phyloP scores from a whole-genome alignment of 2,888 invertebrate genomes.

The Drosophila anomalipes region DNA sequence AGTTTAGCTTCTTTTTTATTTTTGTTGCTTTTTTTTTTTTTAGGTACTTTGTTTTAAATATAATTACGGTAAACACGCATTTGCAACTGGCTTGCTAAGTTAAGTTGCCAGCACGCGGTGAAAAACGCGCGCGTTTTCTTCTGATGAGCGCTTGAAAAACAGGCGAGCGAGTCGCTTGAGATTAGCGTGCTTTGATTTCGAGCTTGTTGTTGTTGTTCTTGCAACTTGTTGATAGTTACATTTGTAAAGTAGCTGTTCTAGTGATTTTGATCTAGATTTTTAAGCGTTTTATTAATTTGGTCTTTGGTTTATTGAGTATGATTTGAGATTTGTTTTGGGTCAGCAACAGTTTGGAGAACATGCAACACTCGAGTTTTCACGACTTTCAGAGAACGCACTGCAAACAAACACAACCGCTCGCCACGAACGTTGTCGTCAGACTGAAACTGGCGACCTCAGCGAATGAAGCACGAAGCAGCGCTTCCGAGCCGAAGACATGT shows the following conservation, averaged over 20 bases:
- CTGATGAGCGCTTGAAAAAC: conserved; percentile 42
- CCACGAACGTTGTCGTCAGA: conserved; percentile 76
- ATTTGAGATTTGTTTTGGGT: not conserved
- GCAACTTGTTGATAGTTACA: conserved; percentile 35
- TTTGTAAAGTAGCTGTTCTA: conserved; percentile 6
- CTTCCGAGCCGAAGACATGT: conserved; percentile 62
- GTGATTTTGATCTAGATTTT: not conserved
- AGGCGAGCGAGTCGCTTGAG: conserved; percentile 54
- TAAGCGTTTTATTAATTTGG: not conserved
- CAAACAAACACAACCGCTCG: conserved; percentile 67
- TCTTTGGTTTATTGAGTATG: not conserved
- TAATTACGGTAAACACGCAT: conserved; percentile 83
- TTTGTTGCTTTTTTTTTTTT: conserved; percentile 27
- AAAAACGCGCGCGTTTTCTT: conserved; percentile 55
- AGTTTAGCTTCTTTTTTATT: conserved; percentile 28
- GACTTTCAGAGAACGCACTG: conserved; percentile 9
- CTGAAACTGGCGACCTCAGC: conserved; percentile 56
- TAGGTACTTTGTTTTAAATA: conserved; percentile 54
- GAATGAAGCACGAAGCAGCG: conserved; percentile 48
- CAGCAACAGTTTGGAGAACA: conserved; percentile 41
- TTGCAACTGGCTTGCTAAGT: conserved; percentile 47
- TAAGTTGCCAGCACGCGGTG: conserved; percentile 71
- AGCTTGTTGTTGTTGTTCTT: conserved; percentile 26
- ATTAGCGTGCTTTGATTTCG: conserved; percentile 26
- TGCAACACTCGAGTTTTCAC: conserved; percentile 28